Evolutionary conservation across 1,140 invertebrate genomes (phyloP), one percentile per base, ranked within the genome.

Genomic region (Sogatella furcifera): DNA sequence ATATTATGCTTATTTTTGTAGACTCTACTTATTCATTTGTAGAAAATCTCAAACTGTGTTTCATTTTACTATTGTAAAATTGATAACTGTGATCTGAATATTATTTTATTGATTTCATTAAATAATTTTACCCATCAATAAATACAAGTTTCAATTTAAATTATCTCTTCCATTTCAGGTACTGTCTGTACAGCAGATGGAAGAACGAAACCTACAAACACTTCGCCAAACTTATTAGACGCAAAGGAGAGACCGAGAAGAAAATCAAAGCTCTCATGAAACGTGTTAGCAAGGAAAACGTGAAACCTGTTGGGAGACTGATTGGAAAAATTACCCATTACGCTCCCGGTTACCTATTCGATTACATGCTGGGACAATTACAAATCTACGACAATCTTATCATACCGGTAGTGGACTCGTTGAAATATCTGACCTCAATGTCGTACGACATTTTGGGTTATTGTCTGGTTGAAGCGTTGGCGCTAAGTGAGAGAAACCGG

Each of bases 371-470:
- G 24, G 76, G 86, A 59, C 92, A 98, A 80, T 96, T 99, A 65
- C 95, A 98, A 78, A 83, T 92, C 15, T 98, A 96, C 77, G 95
- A 98, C 76, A 99, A 99, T 76, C 81, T 99, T 49, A 99, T 90
- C 64, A 83, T 85, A 28, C 96, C 96, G 13, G 95, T 99, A 11
- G 96, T 99, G 34, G 97, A 99, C 73, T 95, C 95, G 0, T 80
- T 99, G 41, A 98, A 98, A 76, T 99, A 95, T 76, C 78, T 99
- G 65, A 98, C 95, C 22, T 88, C 86, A 58, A 78, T 99, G 44
- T 97, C 95, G 0, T 97, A 97, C 70, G 97, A 99, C 74, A 89
- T 98, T 56, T 78, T 99, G 61, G 89, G 92, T 11, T 99, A 91
- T 75, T 98, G 94, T 76, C 79, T 99, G 31, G 87, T 99, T 55